Conservation (phyloP, 2,888 invertebrate species). For the Bellardia pandia region DNA sequence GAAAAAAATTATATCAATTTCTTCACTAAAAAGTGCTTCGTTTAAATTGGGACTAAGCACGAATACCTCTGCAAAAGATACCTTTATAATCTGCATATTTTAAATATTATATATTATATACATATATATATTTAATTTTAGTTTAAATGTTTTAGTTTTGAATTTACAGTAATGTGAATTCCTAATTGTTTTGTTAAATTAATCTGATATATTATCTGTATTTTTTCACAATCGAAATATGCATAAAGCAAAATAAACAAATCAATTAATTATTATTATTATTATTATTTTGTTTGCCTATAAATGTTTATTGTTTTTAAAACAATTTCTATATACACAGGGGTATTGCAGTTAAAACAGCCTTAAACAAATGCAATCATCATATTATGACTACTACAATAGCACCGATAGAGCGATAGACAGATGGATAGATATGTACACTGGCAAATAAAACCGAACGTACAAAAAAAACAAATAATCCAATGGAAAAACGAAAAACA, state of each 20-base stretch:
- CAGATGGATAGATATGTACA: neutral
- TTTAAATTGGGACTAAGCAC: too few relatives aligned
- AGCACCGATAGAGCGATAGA: neutral
- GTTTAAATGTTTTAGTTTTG: too few relatives aligned
- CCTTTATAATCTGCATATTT: too few relatives aligned
- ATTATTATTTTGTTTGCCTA: constrained; percentile 46
- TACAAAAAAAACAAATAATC: constrained; percentile 35
- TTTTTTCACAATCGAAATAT: neutral
- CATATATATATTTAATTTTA: too few relatives aligned
- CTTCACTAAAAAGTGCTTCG: too few relatives aligned
- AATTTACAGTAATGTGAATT: neutral
- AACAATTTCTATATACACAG: constrained; percentile 37
- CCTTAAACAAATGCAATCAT: constrained; percentile 64
- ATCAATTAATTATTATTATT: constrained; percentile 46
- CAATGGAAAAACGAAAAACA: constrained; percentile 20
- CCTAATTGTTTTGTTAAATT: constrained; percentile 19
- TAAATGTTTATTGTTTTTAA: constrained; percentile 59
- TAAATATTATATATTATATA: too few relatives aligned
- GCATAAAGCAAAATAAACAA: constrained; percentile 33
- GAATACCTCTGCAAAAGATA: too few relatives aligned
- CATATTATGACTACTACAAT: constrained; percentile 55
- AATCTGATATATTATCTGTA: constrained; percentile 19
- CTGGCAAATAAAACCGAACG: constrained; percentile 6
- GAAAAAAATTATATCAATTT: too few relatives aligned
- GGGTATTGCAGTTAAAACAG: constrained; percentile 62